These are phyloP conservation scores for Rhopalosiphum nymphaeae DNA, from an alignment of 2,888 invertebrate species.

Conservation along the genomic window DNA sequence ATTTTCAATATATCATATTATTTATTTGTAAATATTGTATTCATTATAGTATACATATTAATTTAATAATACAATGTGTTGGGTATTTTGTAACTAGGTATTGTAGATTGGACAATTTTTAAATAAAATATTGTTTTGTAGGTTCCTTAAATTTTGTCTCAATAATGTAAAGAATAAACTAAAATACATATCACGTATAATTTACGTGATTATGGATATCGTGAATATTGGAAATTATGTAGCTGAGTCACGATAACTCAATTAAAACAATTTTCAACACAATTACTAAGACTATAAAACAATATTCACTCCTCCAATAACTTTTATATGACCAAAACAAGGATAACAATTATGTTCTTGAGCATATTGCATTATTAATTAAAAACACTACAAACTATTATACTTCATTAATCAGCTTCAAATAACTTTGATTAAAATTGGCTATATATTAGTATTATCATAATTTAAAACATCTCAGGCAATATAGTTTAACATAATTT, in stretches of 20 bases:
- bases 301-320: neutral
- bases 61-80: neutral
- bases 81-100: neutral
- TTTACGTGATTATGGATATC: neutral
- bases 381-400: neutral
- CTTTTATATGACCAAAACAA: neutral
- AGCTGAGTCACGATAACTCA: slow-evolving; percentile 25
- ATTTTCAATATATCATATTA: neutral
- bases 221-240: neutral
- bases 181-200: neutral
- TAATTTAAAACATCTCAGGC: neutral
- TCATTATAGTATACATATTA: neutral
- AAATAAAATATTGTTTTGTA: neutral
- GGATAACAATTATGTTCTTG: neutral
- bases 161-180: neutral
- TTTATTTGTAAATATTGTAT: neutral
- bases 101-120: neutral
- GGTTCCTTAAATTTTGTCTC: neutral
- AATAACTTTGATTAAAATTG: neutral
- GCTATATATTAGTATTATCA: neutral
- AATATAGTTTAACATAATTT: neutral
- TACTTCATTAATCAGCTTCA: neutral
- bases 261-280: slow-evolving; percentile 14
- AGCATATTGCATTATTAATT: slow-evolving; percentile 7
- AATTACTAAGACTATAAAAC: slow-evolving; percentile 19